A percentile compares a stretch with the other conserved stretches of the same genome.
Conservation (phyloP, 2,113 vertebrate genomes). For the Craseonycteris thonglongyai region DNA sequence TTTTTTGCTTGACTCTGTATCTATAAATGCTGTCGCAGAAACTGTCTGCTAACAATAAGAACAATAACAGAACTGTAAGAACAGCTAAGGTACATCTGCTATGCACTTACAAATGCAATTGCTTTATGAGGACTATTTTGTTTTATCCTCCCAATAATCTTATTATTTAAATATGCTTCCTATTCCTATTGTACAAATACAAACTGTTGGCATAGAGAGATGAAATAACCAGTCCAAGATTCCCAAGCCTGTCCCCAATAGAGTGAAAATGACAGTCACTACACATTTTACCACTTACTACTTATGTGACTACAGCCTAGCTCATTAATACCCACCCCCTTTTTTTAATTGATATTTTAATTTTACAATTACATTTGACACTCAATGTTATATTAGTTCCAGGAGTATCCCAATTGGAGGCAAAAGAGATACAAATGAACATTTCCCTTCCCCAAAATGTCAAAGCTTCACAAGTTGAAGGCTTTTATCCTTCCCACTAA, state of each 20-base stretch:
- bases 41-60: neutral
- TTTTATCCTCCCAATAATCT: neutral
- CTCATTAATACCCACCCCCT: neutral
- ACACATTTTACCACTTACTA: neutral
- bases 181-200: neutral
- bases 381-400: neutral
- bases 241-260: neutral
- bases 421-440: neutral
- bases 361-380: neutral
- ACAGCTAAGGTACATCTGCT: neutral
- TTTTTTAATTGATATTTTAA: neutral
- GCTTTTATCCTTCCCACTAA: neutral
- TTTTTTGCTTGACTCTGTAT: neutral
- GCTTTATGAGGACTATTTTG: neutral
- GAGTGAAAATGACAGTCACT: neutral
- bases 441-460: neutral
- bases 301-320: no score
- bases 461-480: neutral
- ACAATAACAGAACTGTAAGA: neutral
- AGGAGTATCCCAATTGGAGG: neutral
- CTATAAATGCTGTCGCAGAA: neutral
- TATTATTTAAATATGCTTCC: neutral
- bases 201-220: neutral
- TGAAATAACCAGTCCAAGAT: neutral
- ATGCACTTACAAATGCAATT: neutral